These are phyloP conservation scores for Dolichomitus sp. DNA, from an alignment of 2,888 invertebrate genomes.

Conservation along the genomic window DNA sequence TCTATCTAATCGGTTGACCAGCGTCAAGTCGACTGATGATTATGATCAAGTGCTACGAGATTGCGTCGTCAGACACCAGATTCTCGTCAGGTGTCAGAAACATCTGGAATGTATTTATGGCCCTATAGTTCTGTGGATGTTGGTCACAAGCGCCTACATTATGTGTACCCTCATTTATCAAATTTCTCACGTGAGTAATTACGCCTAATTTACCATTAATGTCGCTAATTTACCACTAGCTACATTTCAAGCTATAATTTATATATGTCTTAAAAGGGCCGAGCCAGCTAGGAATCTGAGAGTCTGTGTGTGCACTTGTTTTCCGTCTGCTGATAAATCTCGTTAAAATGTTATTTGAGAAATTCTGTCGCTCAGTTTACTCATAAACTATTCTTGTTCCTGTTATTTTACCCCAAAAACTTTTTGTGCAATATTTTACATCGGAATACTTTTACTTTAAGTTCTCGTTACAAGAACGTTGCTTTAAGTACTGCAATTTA, in stretches of 20 bases:
- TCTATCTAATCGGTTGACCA: constrained; percentile 47
- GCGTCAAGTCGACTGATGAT: constrained; percentile 21
- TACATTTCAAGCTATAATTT: background rate
- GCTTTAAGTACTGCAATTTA: too few relatives aligned
- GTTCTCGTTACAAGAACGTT: too few relatives aligned
- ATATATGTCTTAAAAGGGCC: background rate
- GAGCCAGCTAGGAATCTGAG: background rate
- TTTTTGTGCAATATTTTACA: too few relatives aligned
- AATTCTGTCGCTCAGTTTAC: too few relatives aligned
- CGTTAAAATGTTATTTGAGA: too few relatives aligned
- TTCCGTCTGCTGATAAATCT: too few relatives aligned
- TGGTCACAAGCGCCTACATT: constrained; percentile 70
- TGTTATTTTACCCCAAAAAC: too few relatives aligned
- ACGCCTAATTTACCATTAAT: background rate
- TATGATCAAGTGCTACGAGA: constrained; percentile 34
- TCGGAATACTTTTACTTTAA: too few relatives aligned
- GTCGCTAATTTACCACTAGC: background rate
- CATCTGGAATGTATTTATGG: constrained; percentile 71
- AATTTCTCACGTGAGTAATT: constrained; percentile 63
- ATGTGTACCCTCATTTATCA: constrained; percentile 76
- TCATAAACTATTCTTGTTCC: too few relatives aligned
- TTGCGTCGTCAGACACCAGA: constrained; percentile 50
- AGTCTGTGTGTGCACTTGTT: too few relatives aligned
- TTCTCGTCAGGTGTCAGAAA: constrained; percentile 48
- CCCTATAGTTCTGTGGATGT: constrained; percentile 70